Evolutionary conservation across 2,797 vertebrate species (phyloP).

Genomic region (Enteromius radiatus): DNA sequence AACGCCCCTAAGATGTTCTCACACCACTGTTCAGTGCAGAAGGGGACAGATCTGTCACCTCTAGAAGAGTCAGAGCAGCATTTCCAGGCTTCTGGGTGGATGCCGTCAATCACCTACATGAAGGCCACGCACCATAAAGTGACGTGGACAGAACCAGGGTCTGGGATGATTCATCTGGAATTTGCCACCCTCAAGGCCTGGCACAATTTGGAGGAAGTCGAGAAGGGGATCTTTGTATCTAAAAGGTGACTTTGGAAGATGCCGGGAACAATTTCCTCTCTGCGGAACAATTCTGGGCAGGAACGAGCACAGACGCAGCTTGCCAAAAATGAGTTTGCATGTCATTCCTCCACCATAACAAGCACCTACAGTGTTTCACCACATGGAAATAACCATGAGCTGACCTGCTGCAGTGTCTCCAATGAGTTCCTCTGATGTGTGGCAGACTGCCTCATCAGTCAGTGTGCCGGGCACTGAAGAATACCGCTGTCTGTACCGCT

Average conservation of each 20-base stretch:
- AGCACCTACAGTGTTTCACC: constrained; percentile 32
- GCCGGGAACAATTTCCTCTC: background rate
- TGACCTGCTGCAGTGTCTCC: constrained; percentile 9
- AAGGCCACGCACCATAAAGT: background rate
- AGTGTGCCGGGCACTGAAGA: constrained; percentile 51
- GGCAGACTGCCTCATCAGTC: constrained; percentile 46
- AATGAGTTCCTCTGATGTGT: constrained; percentile 24
- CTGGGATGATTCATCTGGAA: constrained; percentile 23
- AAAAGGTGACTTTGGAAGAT: constrained; percentile 24
- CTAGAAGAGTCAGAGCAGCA: background rate
- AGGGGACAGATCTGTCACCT: constrained; percentile 25
- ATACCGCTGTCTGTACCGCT: constrained; percentile 55
- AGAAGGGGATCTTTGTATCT: constrained; percentile 9
- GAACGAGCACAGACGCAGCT: constrained; percentile 15
- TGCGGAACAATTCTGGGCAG: background rate
- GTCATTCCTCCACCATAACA: constrained; percentile 39
- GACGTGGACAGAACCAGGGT: background rate
- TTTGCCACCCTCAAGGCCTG: background rate
- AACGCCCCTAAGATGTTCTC: background rate
- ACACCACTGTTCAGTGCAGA: background rate
- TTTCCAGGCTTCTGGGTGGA: background rate
- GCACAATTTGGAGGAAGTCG: background rate
- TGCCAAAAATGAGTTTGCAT: constrained; percentile 36
- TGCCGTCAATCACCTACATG: constrained; percentile 29
- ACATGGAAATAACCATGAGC: constrained; percentile 31